Conservation (phyloP, 2,888 invertebrate species). For the Hyalella azteca region DNA sequence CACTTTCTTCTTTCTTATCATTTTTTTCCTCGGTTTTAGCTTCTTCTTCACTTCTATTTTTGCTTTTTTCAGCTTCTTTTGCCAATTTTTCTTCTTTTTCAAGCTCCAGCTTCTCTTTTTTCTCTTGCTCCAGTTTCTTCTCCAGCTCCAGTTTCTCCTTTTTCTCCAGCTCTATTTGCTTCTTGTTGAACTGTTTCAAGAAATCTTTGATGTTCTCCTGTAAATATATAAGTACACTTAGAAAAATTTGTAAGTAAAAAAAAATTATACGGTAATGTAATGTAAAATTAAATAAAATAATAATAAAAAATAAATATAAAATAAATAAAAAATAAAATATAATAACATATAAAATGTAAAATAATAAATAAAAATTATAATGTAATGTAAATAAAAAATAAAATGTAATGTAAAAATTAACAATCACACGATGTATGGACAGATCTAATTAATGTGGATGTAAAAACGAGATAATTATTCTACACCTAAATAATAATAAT, state of each 20-base stretch:
- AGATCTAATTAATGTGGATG: too few relatives aligned
- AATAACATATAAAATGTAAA: too few relatives aligned
- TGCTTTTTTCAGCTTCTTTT: constrained; percentile 66
- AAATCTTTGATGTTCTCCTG: constrained; percentile 65
- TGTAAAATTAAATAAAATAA: too few relatives aligned
- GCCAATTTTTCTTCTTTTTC: constrained; percentile 54
- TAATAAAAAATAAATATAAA: too few relatives aligned
- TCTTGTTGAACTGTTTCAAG: constrained; percentile 61
- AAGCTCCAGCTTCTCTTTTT: constrained; percentile 67
- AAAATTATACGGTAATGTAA: not conserved
- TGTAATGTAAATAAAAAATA: too few relatives aligned
- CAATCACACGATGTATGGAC: too few relatives aligned
- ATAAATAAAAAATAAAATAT: too few relatives aligned
- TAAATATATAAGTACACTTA: not conserved
- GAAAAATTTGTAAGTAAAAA: not conserved
- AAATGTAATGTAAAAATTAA: too few relatives aligned
- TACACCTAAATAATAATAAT: too few relatives aligned
- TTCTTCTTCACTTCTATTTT: constrained; percentile 64
- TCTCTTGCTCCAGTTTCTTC: constrained; percentile 57
- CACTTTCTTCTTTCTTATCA: constrained; percentile 59
- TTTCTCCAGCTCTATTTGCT: constrained; percentile 61
- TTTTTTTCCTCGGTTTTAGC: constrained; percentile 58
- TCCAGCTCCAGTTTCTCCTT: constrained; percentile 60
- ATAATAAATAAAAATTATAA: too few relatives aligned
- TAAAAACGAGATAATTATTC: too few relatives aligned